phyloP scores from a whole-genome alignment of 2,113 vertebrate genomes.

The Ibidorhyncha struthersii region DNA sequence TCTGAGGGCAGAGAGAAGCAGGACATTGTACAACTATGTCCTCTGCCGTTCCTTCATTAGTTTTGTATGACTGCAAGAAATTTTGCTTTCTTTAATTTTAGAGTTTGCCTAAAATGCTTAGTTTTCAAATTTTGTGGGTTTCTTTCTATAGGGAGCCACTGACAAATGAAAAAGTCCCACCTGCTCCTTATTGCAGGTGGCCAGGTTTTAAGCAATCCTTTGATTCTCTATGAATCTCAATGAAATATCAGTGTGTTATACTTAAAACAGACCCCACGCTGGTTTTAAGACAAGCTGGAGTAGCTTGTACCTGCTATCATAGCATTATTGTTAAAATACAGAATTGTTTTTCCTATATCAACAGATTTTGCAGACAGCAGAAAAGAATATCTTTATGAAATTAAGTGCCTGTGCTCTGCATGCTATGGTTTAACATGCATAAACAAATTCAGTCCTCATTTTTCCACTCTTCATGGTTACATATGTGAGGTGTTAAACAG shows the following conservation, averaged over 20 bases:
- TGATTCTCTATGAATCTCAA: neutral
- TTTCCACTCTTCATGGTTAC: neutral
- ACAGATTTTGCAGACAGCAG: neutral
- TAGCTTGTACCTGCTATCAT: neutral
- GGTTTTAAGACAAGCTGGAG: neutral
- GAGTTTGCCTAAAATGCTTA: neutral
- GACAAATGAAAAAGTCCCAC: neutral
- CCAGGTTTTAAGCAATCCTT: neutral
- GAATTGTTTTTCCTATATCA: neutral
- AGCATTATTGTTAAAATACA: neutral
- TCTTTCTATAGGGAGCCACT: neutral
- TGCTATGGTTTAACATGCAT: neutral
- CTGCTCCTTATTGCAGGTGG: neutral
- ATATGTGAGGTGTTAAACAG: neutral
- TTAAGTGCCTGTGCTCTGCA: neutral
- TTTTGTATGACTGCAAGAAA: neutral
- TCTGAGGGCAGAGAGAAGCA: neutral
- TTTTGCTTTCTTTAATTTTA: neutral
- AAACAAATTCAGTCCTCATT: neutral
- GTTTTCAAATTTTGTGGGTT: neutral
- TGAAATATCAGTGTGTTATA: neutral
- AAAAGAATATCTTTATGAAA: neutral
- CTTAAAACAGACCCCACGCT: neutral
- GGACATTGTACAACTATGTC: fast-evolving
- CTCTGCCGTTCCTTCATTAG: neutral